Percentiles rank a stretch among this genome's conserved stretches.
Conservation (phyloP, 2,113 vertebrate species). For the Strix uralensis region DNA sequence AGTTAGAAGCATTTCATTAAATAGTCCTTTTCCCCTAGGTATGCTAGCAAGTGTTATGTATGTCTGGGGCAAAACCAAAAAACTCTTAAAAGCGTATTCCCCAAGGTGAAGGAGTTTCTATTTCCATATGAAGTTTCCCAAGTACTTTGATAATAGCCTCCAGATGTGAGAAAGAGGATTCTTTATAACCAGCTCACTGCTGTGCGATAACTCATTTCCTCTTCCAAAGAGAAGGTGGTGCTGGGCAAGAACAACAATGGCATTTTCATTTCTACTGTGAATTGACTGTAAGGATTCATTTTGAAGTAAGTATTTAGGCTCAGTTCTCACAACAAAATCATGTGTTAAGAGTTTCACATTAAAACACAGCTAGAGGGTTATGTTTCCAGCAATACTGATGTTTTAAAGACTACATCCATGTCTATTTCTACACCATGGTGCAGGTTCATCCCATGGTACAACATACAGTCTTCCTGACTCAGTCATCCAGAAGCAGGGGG, state of each 20-base stretch:
- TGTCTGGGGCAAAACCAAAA: neutral
- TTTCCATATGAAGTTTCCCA: neutral
- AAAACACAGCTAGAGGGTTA: neutral
- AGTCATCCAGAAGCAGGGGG: neutral
- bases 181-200: neutral
- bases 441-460: neutral
- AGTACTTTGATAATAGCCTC: constrained; percentile 4
- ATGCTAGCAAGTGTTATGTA: neutral
- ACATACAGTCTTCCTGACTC: neutral
- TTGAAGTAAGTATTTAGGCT: neutral
- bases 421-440: neutral
- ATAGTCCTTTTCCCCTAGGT: neutral
- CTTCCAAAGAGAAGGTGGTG: neutral
- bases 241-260: neutral
- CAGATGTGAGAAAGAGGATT: neutral
- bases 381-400: neutral
- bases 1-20: neutral
- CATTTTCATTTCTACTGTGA: neutral
- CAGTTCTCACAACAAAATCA: neutral
- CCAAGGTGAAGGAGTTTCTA: neutral
- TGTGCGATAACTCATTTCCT: neutral
- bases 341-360: neutral
- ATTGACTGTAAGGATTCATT: neutral
- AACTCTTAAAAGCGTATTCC: neutral
- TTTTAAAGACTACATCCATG: neutral